Conservation (phyloP, 2,113 vertebrate genomes). For the Neogobius melanostomus region DNA sequence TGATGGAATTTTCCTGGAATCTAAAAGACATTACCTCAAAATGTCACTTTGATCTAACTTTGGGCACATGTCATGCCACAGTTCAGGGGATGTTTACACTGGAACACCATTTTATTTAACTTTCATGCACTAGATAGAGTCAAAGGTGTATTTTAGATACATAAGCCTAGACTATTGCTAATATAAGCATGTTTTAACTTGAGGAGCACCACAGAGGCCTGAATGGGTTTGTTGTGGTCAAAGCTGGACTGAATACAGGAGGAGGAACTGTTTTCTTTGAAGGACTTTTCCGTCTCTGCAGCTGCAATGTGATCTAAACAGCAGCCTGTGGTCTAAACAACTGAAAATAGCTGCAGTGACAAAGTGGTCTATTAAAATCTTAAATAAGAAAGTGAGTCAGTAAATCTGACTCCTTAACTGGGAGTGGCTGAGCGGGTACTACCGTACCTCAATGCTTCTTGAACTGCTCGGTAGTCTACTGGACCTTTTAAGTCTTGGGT, state of each 20-base stretch:
- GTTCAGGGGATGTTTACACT: constrained; percentile 18
- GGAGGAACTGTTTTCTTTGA: constrained; percentile 21
- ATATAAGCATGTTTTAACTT: constrained; percentile 30
- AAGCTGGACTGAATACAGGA: constrained; percentile 36
- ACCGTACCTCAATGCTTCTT: no score
- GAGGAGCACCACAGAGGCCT: constrained; percentile 38
- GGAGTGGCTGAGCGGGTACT: not conserved
- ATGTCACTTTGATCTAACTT: constrained; percentile 19
- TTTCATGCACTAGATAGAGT: constrained; percentile 20
- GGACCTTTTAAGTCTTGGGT: not conserved
- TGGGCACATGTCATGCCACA: constrained; percentile 14
- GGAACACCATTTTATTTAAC: constrained; percentile 16
- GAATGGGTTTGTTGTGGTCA: constrained; percentile 27
- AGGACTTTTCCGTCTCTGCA: constrained; percentile 21
- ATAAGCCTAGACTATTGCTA: constrained; percentile 22
- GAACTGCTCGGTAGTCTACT: no score
- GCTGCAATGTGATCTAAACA: constrained; percentile 30
- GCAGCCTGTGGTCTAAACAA: not conserved
- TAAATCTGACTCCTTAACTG: not conserved
- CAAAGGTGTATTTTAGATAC: constrained; percentile 30
- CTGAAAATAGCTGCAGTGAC: not conserved
- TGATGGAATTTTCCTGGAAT: not conserved
- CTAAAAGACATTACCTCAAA: not conserved
- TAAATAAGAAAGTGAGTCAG: not conserved
- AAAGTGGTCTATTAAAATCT: not conserved